Percentiles rank a stretch among this genome's conserved stretches.
These are phyloP conservation scores for Eretmocerus hayati DNA, from an alignment of 2,888 invertebrate species.

Conservation along the genomic window DNA sequence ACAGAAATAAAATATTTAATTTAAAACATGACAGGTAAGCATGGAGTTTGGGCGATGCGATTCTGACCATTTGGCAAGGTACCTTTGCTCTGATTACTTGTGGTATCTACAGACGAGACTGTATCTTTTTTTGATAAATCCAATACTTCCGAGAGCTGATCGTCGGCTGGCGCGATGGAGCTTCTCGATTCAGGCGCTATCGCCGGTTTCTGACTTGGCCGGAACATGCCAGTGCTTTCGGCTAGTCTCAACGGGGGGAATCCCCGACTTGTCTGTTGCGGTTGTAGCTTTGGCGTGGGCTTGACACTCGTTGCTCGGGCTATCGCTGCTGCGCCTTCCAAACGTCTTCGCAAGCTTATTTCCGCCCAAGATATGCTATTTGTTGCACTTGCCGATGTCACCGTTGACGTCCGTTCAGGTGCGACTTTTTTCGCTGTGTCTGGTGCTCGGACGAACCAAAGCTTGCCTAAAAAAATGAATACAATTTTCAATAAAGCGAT, in stretches of 20 bases:
- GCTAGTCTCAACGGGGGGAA: slow-evolving; percentile 3
- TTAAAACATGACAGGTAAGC: too few species aligned
- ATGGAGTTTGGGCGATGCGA: too few species aligned
- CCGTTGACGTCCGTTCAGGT: slow-evolving; percentile 5
- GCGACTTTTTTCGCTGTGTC: slow-evolving; percentile 3
- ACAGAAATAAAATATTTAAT: too few species aligned
- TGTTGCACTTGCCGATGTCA: slow-evolving; percentile 6
- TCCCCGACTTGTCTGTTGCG: background rate
- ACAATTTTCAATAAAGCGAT: too few species aligned
- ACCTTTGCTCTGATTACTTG: too few species aligned
- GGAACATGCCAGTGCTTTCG: background rate
- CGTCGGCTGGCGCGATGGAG: background rate
- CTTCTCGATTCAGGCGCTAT: background rate
- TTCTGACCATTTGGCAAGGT: too few species aligned
- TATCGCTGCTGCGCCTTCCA: too few species aligned
- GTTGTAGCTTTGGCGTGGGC: too few species aligned
- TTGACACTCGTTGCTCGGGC: too few species aligned
- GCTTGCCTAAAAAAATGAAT: too few species aligned
- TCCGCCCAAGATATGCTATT: slow-evolving; percentile 12
- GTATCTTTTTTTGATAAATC: slow-evolving; percentile 21
- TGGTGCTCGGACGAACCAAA: slow-evolving; percentile 15
- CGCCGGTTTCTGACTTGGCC: background rate
- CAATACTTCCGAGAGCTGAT: slow-evolving; percentile 9
- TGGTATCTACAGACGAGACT: too few species aligned
- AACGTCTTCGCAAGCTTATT: slow-evolving; percentile 7